Percentiles rank a stretch among this genome's conserved stretches.
Conservation (phyloP, 2,113 vertebrate genomes). For the Leptosomus discolor region DNA sequence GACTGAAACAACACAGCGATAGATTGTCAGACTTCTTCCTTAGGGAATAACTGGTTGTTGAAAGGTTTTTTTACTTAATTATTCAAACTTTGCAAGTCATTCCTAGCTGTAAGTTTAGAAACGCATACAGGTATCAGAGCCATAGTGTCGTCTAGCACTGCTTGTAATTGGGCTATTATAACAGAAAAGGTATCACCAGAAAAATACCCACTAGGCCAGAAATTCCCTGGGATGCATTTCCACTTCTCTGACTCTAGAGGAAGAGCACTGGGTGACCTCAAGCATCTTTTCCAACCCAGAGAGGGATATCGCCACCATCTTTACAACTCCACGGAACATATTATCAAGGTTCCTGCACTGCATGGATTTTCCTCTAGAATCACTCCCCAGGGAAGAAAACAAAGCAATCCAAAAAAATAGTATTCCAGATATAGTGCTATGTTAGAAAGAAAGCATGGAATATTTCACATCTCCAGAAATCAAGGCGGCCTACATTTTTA, state of each 20-base stretch:
- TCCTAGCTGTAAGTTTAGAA: neutral
- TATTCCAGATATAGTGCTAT: fast-evolving
- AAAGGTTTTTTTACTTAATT: neutral
- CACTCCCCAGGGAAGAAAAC: neutral
- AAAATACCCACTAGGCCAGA: neutral
- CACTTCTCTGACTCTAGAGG: neutral
- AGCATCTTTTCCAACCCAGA: neutral
- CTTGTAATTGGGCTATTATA: neutral
- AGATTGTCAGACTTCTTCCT: neutral
- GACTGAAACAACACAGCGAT: neutral
- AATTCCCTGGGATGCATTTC: neutral
- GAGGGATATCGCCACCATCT: neutral
- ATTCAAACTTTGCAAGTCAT: neutral
- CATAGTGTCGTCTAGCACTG: neutral
- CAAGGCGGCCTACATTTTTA: neutral
- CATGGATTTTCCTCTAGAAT: neutral
- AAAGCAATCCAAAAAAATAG: neutral
- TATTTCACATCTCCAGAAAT: neutral
- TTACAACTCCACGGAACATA: fast-evolving
- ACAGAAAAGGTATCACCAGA: neutral
- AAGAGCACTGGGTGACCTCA: neutral
- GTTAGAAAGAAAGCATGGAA: neutral
- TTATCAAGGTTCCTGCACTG: neutral
- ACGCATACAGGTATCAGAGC: neutral
- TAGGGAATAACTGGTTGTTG: neutral